These are phyloP conservation scores for Bubo bubo DNA, from an alignment of 2,113 vertebrate species.

Conservation along the genomic window DNA sequence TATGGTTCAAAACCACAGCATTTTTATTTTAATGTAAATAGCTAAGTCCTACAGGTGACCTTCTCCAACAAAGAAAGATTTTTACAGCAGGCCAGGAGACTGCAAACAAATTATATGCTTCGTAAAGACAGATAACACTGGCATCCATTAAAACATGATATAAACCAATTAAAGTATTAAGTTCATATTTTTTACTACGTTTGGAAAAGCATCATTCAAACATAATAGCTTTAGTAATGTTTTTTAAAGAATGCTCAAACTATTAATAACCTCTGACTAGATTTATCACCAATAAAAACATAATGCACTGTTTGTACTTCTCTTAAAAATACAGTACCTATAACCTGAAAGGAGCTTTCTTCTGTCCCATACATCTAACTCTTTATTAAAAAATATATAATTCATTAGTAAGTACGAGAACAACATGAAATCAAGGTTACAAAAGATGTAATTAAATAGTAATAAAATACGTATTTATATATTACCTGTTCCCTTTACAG, in stretches of 20 bases:
- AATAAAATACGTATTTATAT: background rate
- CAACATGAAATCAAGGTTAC: constrained; percentile 24
- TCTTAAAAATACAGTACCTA: background rate
- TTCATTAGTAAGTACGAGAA: background rate
- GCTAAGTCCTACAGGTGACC: constrained; percentile 10
- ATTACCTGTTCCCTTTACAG: background rate
- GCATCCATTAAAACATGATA: constrained; percentile 2
- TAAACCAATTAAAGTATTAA: constrained; percentile 24
- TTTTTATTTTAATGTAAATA: constrained; percentile 16
- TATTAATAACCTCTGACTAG: background rate
- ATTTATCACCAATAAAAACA: background rate
- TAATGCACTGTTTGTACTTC: background rate
- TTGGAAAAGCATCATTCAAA: background rate
- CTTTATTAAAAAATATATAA: background rate
- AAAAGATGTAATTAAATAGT: background rate
- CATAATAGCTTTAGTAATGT: background rate
- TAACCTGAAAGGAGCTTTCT: background rate
- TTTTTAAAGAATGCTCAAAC: background rate
- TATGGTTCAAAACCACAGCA: background rate
- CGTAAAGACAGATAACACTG: background rate
- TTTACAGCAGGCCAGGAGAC: background rate
- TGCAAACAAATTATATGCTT: constrained; percentile 8
- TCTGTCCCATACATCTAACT: background rate
- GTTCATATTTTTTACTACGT: background rate
- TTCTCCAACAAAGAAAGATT: background rate